phyloP scores from a whole-genome alignment of 2,888 invertebrate genomes.

The Mythimna albipuncta region DNA sequence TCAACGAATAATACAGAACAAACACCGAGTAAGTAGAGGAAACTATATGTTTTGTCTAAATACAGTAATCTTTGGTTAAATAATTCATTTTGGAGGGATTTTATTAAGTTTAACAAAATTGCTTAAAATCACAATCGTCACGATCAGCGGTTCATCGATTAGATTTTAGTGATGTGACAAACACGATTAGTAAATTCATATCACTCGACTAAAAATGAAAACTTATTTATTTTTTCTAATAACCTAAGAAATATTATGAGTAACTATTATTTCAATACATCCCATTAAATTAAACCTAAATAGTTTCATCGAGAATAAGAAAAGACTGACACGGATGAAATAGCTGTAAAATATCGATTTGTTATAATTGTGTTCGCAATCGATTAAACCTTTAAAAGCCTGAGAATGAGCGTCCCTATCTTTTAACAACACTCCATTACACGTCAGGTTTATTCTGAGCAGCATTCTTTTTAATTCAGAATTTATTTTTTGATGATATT shows the following conservation, averaged over 20 bases:
- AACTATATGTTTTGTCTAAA: neutral
- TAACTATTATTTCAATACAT: neutral
- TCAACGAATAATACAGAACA: constrained; percentile 5
- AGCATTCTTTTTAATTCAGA: neutral
- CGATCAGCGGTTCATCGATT: constrained; percentile 60
- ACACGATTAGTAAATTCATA: neutral
- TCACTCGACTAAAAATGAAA: constrained; percentile 29
- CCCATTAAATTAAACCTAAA: neutral
- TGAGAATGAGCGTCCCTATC: neutral
- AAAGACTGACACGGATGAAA: no score
- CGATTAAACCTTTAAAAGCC: neutral
- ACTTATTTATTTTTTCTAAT: neutral
- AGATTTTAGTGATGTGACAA: constrained; percentile 40
- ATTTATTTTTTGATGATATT: neutral
- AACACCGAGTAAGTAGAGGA: neutral
- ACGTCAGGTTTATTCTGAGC: fast-evolving
- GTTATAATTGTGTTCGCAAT: neutral
- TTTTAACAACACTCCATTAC: constrained; percentile 17
- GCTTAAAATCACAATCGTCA: constrained; percentile 51
- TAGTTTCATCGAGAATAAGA: neutral
- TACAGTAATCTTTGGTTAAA: neutral
- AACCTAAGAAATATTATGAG: no score
- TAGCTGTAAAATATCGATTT: no score
- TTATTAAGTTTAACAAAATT: constrained; percentile 21
- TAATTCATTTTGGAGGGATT: constrained; percentile 46